Percentiles rank a stretch among this genome's conserved stretches.
These are phyloP conservation scores for Eubasilissa splendida DNA, from an alignment of 2,888 invertebrate genomes.

Conservation along the genomic window DNA sequence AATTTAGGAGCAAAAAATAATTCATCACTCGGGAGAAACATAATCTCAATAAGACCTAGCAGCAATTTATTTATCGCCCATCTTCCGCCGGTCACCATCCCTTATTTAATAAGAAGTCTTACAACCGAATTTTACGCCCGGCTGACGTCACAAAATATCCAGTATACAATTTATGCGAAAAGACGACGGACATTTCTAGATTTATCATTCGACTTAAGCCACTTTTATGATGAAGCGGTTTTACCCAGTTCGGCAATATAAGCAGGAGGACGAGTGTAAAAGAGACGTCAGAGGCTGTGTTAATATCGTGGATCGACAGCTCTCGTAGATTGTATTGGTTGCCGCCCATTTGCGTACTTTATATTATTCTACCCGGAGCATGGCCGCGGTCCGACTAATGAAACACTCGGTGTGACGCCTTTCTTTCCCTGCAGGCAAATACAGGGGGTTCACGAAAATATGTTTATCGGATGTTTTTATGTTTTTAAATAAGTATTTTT, in stretches of 20 bases:
- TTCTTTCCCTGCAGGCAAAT: no score
- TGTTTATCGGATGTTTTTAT: no score
- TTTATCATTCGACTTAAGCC: slow-evolving; percentile 28
- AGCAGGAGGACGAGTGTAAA: slow-evolving; percentile 2
- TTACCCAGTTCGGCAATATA: background rate
- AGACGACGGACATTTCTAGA: slow-evolving; percentile 22
- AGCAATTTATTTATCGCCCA: slow-evolving; percentile 19
- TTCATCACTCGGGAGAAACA: background rate
- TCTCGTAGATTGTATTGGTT: slow-evolving; percentile 6
- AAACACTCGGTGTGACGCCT: no score
- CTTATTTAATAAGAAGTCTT: slow-evolving; percentile 17
- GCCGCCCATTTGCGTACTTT: slow-evolving; percentile 6
- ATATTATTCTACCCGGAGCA: background rate
- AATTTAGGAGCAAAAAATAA: slow-evolving; percentile 6
- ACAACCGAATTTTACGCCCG: slow-evolving; percentile 18
- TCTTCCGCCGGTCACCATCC: slow-evolving; percentile 8
- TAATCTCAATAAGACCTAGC: slow-evolving; percentile 18
- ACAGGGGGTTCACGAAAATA: no score
- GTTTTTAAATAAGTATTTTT: no score
- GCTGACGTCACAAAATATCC: slow-evolving; percentile 19
- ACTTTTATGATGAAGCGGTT: slow-evolving; percentile 23
- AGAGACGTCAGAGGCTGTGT: slow-evolving; percentile 2
- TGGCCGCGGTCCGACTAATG: no score
- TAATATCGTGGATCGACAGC: slow-evolving; percentile 11
- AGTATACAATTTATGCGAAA: slow-evolving; percentile 25